Evolutionary conservation across 2,797 vertebrate species (phyloP).

Genomic region (Microhierax caerulescens): DNA sequence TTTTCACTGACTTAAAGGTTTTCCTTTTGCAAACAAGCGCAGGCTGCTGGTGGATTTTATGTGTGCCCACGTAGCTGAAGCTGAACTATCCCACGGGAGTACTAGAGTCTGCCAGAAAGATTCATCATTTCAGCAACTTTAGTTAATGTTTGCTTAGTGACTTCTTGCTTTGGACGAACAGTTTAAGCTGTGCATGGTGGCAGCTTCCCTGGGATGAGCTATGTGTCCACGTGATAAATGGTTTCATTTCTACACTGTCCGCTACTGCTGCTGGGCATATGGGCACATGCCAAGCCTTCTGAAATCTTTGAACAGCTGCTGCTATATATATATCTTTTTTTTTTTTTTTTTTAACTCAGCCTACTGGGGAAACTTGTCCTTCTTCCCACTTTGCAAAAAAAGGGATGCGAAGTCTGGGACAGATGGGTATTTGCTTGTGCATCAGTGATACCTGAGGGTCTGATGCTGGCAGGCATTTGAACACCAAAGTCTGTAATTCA

Average conservation of each 20-base stretch:
- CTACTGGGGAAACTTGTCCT: not conserved
- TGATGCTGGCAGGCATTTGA: not conserved
- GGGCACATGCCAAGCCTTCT: conserved; percentile 30
- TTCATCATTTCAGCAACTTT: conserved; percentile 17
- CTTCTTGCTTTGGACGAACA: not conserved
- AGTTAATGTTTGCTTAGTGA: not conserved
- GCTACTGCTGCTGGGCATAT: not conserved
- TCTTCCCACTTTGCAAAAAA: not conserved
- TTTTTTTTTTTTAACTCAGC: not conserved
- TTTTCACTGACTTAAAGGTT: conserved; percentile 8
- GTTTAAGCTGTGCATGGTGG: accelerated
- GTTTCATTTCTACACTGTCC: conserved; percentile 10
- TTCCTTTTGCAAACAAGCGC: not conserved
- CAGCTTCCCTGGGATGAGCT: not conserved
- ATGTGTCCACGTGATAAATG: not conserved
- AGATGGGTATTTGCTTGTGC: not conserved
- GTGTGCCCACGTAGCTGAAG: not conserved
- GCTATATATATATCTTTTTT: not conserved
- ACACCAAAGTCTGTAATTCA: not conserved
- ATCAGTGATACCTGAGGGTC: not conserved
- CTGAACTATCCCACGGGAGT: not conserved
- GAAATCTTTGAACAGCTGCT: conserved; percentile 45
- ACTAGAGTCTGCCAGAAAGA: not conserved
- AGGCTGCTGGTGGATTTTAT: not conserved
- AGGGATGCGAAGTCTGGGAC: not conserved